Percentiles rank a stretch among this genome's conserved stretches.
These are phyloP conservation scores for Cantharis rustica DNA, from an alignment of 2,888 invertebrate species.

Conservation along the genomic window DNA sequence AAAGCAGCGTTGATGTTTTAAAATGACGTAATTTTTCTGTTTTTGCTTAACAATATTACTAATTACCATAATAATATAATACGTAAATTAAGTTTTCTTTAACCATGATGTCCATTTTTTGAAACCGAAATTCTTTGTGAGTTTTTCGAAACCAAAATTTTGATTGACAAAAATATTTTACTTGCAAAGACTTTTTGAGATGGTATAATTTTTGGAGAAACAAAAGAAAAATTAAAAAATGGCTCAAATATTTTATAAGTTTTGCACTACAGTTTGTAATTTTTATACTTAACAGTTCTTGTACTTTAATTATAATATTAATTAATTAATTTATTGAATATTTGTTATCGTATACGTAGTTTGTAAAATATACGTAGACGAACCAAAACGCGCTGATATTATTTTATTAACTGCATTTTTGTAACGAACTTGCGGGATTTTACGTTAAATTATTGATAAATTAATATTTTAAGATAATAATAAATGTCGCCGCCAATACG, in stretches of 20 bases:
- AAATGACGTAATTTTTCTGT: constrained; percentile 8
- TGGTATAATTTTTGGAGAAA: constrained; percentile 6
- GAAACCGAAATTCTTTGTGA: neutral
- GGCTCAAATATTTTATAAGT: constrained; percentile 17
- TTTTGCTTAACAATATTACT: constrained; percentile 23
- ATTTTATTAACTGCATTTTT: constrained; percentile 13
- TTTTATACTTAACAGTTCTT: constrained; percentile 25
- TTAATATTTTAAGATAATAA: neutral
- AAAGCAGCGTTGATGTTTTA: constrained; percentile 9
- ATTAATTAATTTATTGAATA: constrained; percentile 25
- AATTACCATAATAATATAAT: constrained; percentile 17
- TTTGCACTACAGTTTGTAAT: constrained; percentile 27
- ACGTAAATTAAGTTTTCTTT: constrained; percentile 18
- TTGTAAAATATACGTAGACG: constrained; percentile 10
- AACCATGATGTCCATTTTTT: neutral
- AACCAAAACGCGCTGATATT: constrained; percentile 15
- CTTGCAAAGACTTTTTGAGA: constrained; percentile 5
- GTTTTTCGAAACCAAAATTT: neutral
- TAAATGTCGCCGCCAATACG: neutral
- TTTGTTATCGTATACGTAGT: constrained; percentile 16
- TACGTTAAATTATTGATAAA: neutral
- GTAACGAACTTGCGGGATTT: neutral
- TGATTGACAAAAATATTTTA: neutral
- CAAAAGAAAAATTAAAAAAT: constrained; percentile 6
- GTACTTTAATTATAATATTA: constrained; percentile 18